Conservation (phyloP, 2,888 invertebrate species). For the Brenthis ino region DNA sequence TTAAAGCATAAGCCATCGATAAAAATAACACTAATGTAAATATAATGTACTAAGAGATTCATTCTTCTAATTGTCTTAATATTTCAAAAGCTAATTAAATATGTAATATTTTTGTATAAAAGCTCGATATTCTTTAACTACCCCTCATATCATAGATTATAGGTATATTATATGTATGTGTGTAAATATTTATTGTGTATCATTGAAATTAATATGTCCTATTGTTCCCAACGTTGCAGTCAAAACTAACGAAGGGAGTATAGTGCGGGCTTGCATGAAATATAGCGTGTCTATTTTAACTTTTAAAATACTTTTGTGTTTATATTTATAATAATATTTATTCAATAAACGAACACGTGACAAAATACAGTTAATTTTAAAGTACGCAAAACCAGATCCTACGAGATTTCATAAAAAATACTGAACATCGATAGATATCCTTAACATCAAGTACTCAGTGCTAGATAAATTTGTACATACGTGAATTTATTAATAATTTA, state of each 20-base stretch:
- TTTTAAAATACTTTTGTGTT: too few species aligned
- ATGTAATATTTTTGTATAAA: not conserved
- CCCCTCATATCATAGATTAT: not conserved
- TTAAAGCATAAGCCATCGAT: too few species aligned
- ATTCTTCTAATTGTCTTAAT: not conserved
- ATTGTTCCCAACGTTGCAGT: too few species aligned
- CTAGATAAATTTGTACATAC: constrained; percentile 58
- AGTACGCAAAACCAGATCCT: constrained; percentile 30
- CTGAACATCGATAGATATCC: constrained; percentile 30
- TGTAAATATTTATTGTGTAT: too few species aligned
- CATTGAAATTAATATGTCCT: too few species aligned
- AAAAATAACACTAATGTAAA: not conserved
- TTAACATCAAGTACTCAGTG: constrained; percentile 47
- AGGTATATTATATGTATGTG: not conserved
- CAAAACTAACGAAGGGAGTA: too few species aligned
- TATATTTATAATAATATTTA: too few species aligned
- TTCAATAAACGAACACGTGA: not conserved
- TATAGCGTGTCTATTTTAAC: too few species aligned
- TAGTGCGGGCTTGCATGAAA: too few species aligned
- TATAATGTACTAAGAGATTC: not conserved
- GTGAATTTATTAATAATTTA: constrained; percentile 52
- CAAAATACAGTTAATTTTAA: not conserved
- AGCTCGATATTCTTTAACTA: constrained; percentile 4
- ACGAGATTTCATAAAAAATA: constrained; percentile 37
- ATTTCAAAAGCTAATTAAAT: constrained; percentile 1